phyloP scores from a whole-genome alignment of 1,140 invertebrate genomes.

The Venustaconcha ellipsiformis region DNA sequence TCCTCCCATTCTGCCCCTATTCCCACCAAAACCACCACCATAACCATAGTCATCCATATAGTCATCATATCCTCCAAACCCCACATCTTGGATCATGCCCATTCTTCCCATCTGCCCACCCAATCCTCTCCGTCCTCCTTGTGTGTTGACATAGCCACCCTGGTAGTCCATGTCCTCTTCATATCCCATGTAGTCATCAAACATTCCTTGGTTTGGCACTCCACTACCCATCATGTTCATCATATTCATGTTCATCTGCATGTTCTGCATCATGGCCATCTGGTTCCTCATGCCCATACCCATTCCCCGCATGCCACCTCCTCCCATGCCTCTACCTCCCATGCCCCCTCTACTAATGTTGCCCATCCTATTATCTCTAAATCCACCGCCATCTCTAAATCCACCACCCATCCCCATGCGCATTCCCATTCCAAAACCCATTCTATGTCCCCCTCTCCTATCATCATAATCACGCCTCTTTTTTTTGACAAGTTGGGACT shows the following conservation, averaged over 20 bases:
- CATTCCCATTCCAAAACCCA: neutral
- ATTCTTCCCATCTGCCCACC: neutral
- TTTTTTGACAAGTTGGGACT: neutral
- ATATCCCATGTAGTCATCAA: neutral
- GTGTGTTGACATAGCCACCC: constrained; percentile 1
- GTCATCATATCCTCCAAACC: constrained; percentile 4
- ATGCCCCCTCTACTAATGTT: constrained; percentile 1
- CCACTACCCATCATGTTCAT: neutral
- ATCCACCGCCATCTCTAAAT: constrained; percentile 2
- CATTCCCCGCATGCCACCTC: constrained; percentile 6
- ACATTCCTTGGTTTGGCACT: constrained; percentile 5
- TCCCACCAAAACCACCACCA: constrained; percentile 60
- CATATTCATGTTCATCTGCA: neutral
- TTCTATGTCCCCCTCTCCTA: neutral
- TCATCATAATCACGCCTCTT: neutral
- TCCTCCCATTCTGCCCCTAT: constrained; percentile 59
- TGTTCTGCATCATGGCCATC: constrained; percentile 6
- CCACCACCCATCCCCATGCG: constrained; percentile 12
- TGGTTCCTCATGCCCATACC: neutral
- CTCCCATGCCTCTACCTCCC: constrained; percentile 5
- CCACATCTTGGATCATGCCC: constrained; percentile 2
- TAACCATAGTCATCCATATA: constrained; percentile 8
- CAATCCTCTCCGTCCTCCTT: neutral
- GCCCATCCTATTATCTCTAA: neutral
- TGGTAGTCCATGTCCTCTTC: constrained; percentile 5